Percentiles rank a stretch among this genome's conserved stretches.
Conservation (phyloP, 2,113 vertebrate species). For the Trachemys scripta region DNA sequence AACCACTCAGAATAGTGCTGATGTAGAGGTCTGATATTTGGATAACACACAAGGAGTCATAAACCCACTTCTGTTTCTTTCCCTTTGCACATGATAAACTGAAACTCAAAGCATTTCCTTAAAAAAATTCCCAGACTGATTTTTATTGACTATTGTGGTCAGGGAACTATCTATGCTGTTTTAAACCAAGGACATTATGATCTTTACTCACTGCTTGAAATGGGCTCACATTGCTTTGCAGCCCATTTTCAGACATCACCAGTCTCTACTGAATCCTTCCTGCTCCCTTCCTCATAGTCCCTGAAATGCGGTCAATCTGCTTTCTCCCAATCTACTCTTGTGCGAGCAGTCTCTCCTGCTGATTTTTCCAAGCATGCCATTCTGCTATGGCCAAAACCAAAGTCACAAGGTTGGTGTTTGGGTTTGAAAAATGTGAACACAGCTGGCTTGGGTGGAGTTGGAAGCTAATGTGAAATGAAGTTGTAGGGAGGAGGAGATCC, state of each 20-base stretch:
- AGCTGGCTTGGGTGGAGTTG: conserved; percentile 69
- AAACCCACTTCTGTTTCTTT: not conserved
- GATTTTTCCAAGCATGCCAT: conserved; percentile 34
- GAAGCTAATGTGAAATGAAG: conserved; percentile 23
- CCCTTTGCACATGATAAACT: conserved; percentile 5
- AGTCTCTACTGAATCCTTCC: not conserved
- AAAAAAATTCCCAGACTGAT: not conserved
- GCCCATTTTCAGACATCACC: not conserved
- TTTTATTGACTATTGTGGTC: no score
- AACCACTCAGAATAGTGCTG: not conserved
- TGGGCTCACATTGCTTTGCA: not conserved
- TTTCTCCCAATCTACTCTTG: not conserved
- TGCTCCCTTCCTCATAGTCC: not conserved
- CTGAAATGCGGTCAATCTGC: not conserved
- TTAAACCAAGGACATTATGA: not conserved
- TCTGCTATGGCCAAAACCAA: conserved; percentile 50
- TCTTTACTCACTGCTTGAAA: not conserved
- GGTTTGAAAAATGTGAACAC: conserved; percentile 26
- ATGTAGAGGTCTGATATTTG: not conserved
- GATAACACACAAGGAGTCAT: not conserved
- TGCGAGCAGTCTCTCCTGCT: not conserved
- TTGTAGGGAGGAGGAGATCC: conserved; percentile 17
- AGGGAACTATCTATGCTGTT: not conserved
- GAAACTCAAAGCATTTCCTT: conserved; percentile 1
- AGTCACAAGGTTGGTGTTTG: conserved; percentile 58